Percentiles rank a stretch among this genome's conserved stretches.
These are phyloP conservation scores for Oreocharis arfaki DNA, from an alignment of 2,113 vertebrate species.

Conservation along the genomic window DNA sequence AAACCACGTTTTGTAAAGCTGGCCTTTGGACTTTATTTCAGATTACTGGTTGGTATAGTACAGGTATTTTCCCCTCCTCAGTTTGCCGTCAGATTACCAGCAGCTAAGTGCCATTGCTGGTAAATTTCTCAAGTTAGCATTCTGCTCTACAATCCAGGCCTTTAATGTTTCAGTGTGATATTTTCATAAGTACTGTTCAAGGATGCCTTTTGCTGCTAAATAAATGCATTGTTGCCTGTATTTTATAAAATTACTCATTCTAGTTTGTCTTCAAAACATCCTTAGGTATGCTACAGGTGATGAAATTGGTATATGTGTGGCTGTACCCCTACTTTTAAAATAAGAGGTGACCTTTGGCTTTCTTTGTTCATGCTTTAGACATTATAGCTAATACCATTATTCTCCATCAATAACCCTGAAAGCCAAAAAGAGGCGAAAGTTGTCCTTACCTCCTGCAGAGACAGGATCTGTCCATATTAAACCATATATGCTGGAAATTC, in stretches of 20 bases:
- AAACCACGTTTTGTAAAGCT: neutral
- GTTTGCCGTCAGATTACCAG: neutral
- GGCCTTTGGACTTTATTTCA: neutral
- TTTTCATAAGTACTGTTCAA: neutral
- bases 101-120: neutral
- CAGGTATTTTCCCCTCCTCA: neutral
- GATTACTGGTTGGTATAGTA: neutral
- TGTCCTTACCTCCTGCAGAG: neutral
- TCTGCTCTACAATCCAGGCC: neutral
- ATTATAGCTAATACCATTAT: neutral
- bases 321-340: neutral
- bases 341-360: neutral
- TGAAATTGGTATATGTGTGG: neutral
- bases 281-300: neutral
- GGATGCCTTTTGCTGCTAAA: neutral
- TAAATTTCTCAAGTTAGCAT: neutral
- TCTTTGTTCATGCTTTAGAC: neutral
- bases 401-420: neutral
- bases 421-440: neutral
- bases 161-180: neutral
- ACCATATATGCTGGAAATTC: neutral
- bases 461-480: neutral
- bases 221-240: neutral
- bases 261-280: neutral
- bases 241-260: neutral